Base-by-base conservation (phyloP, 2,888 invertebrate genomes). In the Ornithoptera priamus region DNA sequence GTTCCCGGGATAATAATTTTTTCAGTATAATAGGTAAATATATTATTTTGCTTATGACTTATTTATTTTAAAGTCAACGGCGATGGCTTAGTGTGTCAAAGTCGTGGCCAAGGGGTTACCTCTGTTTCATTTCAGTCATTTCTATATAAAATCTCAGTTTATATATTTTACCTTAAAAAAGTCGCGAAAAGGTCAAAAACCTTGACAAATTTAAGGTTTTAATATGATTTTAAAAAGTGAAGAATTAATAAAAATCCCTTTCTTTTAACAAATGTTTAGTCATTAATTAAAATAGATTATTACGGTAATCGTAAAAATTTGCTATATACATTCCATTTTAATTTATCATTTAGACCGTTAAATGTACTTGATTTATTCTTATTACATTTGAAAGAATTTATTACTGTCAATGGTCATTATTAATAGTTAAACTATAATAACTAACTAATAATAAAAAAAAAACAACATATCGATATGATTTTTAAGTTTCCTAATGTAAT, bases 1-100 rank as follows among this genome's bases (percentile, higher is more conserved):
- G 85, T 81, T 84, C 77, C 76, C 80, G 83, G 80, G 89, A 90
- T 80, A 88, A 86, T 84, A 89, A 89, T 85, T 90, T 90, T 81
- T 90, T 87, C 83, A 86, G 81, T 80, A 89, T 90, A 89, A 77
- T 81, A 80, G 82, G 88, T 88, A 73, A 84, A 72, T 63, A 72
- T 69, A 58, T 5, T 22, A 12, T 30, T 18, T 30, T 30, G 18
- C 12, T 10, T 22, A 22, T 12, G n/a, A 22, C 12, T 58, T 58
- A 22, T 58, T 10, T 22, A 22, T 58, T 58, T 53, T 2, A 6
- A 53, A 18, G n/a, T 12, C n/a, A 53, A 7, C n/a, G 4, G 22
- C 12, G 20, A 58, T 22, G 57, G 10, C n/a, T 58, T 24, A 22
- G 8, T n/a, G 2, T n/a, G 57, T 58, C 57, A 22, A 58, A 58